Base-by-base conservation (phyloP, 2,888 invertebrate genomes). In the Bellardia pandia region DNA sequence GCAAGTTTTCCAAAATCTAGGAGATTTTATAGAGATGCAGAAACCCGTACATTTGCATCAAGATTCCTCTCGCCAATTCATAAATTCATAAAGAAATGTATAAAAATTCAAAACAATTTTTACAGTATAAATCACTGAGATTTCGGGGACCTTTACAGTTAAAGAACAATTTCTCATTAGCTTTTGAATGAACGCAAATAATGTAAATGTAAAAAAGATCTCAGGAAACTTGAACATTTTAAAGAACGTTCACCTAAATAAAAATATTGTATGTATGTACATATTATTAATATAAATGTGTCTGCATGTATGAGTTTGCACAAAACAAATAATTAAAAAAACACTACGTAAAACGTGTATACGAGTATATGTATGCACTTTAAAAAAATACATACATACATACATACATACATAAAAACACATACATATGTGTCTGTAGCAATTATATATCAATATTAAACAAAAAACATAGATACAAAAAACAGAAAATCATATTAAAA, bases 341-440 rank as follows among this genome's bases (percentile, higher is more conserved):
- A 56, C 56, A 56, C 56, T 23, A 56, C 14, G 8, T 56, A n/a
- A 51, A 51, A 45, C n/a, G 8, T 56, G 6, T 8, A 2, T 23
- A 23, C 23, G 23, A 6, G 4, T 14, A 62, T 62, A 60, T 13
- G 23, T 60, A 60, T 60, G 8, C 23, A 23, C 23, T 23, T 23
- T 62, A 30, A 30, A 45, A 16, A 66, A 60, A 66, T 42, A 33
- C 40, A 66, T 37, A 79, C n/a, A 9, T 45, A 60, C 23, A 62
- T 66, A 84, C 16, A 86, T 42, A 33, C 40, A 66, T 37, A 79
- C n/a, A 9, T 45, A 60, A n/a, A n/a, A n/a, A n/a, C 23, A 62
- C 60, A 84, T n/a, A 86, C 68, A 74, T 45, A 45, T 45, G 1
- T 45, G 13, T 45, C 3, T 13, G 13, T 45, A 11, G 3, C 11